phyloP scores from a whole-genome alignment of 2,888 invertebrate genomes.

The Dendrolimus pini region DNA sequence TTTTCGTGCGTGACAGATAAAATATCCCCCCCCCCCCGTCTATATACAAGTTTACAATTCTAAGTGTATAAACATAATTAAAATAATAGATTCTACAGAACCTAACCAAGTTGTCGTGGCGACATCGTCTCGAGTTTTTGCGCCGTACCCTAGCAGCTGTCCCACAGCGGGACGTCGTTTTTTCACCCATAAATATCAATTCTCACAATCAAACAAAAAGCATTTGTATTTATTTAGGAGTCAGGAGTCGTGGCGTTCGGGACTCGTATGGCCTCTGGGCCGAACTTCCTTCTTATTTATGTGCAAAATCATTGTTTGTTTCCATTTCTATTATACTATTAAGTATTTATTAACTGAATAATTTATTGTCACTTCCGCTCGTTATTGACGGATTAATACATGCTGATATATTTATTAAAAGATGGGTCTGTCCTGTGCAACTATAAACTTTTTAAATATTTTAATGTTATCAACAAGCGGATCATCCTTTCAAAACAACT shows the following conservation, averaged over 20 bases:
- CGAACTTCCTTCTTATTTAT: slow-evolving; percentile 43
- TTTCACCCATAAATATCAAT: slow-evolving; percentile 73
- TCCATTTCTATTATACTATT: slow-evolving; percentile 14
- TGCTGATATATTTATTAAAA: too few relatives aligned
- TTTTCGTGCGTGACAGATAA: too few relatives aligned
- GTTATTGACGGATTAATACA: neutral
- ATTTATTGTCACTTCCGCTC: neutral
- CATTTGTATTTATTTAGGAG: slow-evolving; percentile 71
- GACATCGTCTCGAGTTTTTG: slow-evolving; percentile 19
- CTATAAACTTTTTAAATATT: too few relatives aligned
- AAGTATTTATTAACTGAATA: slow-evolving; percentile 8
- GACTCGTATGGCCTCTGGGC: slow-evolving; percentile 30
- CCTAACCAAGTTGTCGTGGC: neutral
- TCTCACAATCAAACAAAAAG: slow-evolving; percentile 61
- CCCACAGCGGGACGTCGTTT: slow-evolving; percentile 56
- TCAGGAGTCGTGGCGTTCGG: slow-evolving; percentile 39
- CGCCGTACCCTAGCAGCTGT: slow-evolving; percentile 41
- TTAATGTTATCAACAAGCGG: too few relatives aligned
- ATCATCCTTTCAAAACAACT: too few relatives aligned
- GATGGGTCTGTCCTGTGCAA: too few relatives aligned
- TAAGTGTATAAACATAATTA: too few relatives aligned
- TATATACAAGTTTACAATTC: neutral
- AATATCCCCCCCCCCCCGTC: too few relatives aligned
- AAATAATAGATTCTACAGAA: neutral
- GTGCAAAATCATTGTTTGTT: slow-evolving; percentile 32